Conservation (phyloP, 2,888 invertebrate genomes). For the Biston stratarius region DNA sequence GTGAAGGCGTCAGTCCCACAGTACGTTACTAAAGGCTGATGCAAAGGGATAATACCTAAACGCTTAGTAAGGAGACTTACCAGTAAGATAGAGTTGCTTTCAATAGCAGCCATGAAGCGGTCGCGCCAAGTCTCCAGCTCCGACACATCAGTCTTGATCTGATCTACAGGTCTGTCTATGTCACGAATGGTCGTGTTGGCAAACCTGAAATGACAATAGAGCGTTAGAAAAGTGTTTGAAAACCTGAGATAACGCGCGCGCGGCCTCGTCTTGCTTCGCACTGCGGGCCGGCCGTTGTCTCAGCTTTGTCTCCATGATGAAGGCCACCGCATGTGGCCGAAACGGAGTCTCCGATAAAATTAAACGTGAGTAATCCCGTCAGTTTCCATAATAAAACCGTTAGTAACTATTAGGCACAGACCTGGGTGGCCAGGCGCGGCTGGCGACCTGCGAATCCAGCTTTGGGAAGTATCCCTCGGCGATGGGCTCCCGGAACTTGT, state of each 20-base stretch:
- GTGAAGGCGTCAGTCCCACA: background rate
- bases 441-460: constrained; percentile 91
- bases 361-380: no score
- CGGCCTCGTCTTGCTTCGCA: no score
- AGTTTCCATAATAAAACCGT: no score
- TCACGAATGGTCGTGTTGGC: constrained; percentile 85
- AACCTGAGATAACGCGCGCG: no score
- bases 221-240: constrained; percentile 1
- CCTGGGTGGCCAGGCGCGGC: constrained; percentile 92
- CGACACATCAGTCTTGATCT: constrained; percentile 88
- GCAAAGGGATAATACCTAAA: background rate
- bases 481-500: constrained; percentile 90
- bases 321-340: no score
- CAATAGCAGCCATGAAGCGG: constrained; percentile 90
- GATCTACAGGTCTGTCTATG: constrained; percentile 89
- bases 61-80: constrained; percentile 58
- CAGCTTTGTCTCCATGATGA: no score
- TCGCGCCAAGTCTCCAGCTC: constrained; percentile 92
- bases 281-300: no score
- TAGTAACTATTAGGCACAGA: constrained; percentile 38
- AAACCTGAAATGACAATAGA: constrained; percentile 64
- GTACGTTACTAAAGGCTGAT: background rate
- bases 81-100: constrained; percentile 86
- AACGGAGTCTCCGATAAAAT: no score
- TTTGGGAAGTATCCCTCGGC: constrained; percentile 94